Percentiles rank a stretch among this genome's conserved stretches.
Conservation (phyloP, 2,113 vertebrate species). For the Todiramphus saurophagus region DNA sequence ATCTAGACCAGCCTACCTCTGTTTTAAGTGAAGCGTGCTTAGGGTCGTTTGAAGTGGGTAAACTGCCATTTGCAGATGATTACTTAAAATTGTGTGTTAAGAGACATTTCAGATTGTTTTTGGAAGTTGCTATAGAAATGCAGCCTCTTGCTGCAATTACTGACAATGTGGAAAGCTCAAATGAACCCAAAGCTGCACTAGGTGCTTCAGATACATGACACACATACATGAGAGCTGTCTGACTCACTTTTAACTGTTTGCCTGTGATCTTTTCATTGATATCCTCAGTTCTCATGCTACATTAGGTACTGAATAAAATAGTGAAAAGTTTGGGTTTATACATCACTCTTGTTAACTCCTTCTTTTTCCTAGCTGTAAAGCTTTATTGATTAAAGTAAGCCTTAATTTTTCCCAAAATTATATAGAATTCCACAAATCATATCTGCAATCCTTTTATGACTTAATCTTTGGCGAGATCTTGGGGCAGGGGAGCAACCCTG, state of each 20-base stretch:
- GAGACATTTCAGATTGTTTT: background rate
- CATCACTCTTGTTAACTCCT: background rate
- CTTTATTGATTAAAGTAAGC: background rate
- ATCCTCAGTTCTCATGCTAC: background rate
- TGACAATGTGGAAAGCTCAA: background rate
- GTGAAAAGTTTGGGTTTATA: background rate
- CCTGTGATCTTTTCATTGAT: background rate
- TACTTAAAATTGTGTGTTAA: background rate
- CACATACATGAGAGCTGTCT: background rate
- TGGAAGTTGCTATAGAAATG: background rate
- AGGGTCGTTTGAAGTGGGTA: too few relatives aligned
- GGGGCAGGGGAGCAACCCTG: accelerated
- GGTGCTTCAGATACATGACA: background rate
- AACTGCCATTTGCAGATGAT: background rate
- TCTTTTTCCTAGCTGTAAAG: background rate
- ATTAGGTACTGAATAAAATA: background rate
- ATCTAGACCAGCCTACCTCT: background rate
- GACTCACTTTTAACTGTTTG: background rate
- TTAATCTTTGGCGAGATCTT: background rate
- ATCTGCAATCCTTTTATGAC: background rate
- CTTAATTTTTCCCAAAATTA: background rate
- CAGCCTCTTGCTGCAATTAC: background rate
- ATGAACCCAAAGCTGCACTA: background rate
- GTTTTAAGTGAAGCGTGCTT: background rate
- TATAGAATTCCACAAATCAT: background rate